Evolutionary conservation across 92 coral and sea anemone genomes (phyloP).

Genomic region (Bergia puertoricense): DNA sequence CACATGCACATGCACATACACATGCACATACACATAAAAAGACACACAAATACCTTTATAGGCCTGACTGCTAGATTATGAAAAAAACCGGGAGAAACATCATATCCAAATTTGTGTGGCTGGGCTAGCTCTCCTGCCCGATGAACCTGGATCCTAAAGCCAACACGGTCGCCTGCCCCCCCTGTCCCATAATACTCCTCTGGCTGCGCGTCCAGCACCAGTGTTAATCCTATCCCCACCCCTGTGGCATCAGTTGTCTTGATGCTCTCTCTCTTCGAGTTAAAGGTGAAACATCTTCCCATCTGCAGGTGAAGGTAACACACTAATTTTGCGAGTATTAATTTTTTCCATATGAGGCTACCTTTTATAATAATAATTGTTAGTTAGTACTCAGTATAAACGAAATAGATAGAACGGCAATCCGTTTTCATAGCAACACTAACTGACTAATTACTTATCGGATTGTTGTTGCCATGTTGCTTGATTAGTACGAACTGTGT

Average conservation of each 20-base stretch:
- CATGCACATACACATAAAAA: not conserved
- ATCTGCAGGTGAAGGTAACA: not conserved
- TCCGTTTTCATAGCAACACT: too few species aligned
- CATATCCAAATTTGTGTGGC: not conserved
- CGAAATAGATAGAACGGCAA: too few species aligned
- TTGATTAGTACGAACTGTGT: too few species aligned
- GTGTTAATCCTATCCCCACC: not conserved
- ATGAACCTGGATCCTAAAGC: constrained; percentile 31
- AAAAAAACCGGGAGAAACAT: constrained; percentile 31
- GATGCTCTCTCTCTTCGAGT: not conserved
- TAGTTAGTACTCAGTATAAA: too few species aligned
- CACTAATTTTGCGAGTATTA: too few species aligned
- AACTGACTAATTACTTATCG: too few species aligned
- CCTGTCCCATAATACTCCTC: constrained; percentile 11
- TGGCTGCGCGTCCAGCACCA: constrained; percentile 27
- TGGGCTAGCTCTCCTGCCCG: constrained; percentile 19
- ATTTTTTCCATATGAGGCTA: too few species aligned
- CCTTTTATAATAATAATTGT: too few species aligned
- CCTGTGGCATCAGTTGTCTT: not conserved
- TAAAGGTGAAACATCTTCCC: constrained; percentile 30
- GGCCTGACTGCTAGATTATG: not conserved
- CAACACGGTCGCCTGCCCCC: not conserved
- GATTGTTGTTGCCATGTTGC: too few species aligned
- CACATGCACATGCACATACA: not conserved
- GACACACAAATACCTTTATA: not conserved